Evolutionary conservation across 2,113 vertebrate species (phyloP).

Genomic region (Upupa epops): DNA sequence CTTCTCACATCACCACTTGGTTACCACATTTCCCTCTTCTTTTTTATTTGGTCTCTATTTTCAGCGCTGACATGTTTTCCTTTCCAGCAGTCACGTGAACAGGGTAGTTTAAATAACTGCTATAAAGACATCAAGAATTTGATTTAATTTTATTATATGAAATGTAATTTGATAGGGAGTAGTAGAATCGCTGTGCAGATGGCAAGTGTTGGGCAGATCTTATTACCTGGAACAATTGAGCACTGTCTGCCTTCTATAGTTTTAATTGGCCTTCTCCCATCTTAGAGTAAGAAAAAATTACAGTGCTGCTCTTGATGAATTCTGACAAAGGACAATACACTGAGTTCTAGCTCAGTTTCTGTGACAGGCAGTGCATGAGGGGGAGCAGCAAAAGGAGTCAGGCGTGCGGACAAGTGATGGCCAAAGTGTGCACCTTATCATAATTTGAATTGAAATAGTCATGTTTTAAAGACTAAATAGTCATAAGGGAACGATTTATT

Average conservation of each 20-base stretch:
- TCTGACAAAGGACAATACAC: not conserved
- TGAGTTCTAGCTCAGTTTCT: not conserved
- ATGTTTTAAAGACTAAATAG: not conserved
- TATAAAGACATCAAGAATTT: not conserved
- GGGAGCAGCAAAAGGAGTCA: not conserved
- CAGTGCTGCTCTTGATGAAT: not conserved
- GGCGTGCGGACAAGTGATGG: not conserved
- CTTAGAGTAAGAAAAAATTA: not conserved
- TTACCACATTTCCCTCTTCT: not conserved
- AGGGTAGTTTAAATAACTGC: not conserved
- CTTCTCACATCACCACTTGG: not conserved
- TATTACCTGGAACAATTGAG: conserved; percentile 37
- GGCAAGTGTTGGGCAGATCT: conserved; percentile 24
- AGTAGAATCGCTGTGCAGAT: not conserved
- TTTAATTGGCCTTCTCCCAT: not conserved
- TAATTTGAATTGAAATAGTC: not conserved
- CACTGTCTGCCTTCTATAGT: not conserved
- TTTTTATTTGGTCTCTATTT: not conserved
- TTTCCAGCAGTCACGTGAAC: conserved; percentile 1
- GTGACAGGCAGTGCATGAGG: not conserved
- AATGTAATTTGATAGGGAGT: conserved; percentile 29
- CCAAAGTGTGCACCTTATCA: not conserved
- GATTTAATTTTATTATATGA: conserved; percentile 25
- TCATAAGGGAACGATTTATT: not conserved
- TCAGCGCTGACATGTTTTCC: conserved; percentile 1